phyloP scores from a whole-genome alignment of 2,113 vertebrate species.

The Siphamia tubifer region DNA sequence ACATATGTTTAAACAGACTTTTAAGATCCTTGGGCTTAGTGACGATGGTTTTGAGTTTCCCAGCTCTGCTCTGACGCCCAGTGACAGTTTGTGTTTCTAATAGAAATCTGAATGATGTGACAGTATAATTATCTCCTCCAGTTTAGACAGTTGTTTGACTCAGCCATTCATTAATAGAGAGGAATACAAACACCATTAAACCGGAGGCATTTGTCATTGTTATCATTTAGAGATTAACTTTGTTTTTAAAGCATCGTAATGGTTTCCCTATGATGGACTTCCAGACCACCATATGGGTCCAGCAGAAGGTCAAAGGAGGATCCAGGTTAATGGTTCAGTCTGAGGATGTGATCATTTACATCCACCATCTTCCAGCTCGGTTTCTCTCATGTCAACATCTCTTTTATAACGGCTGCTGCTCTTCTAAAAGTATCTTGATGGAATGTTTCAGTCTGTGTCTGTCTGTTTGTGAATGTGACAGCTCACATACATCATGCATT shows the following conservation, averaged over 20 bases:
- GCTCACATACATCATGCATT: background rate
- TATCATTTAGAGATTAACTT: background rate
- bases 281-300: no score
- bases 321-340: no score
- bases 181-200: slow-evolving; percentile 23
- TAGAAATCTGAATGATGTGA: slow-evolving; percentile 31
- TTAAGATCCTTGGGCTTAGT: background rate
- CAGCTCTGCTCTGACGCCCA: slow-evolving; percentile 5
- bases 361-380: no score
- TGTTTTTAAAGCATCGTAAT: no score
- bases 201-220: background rate
- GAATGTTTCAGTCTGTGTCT: no score
- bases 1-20: slow-evolving; percentile 21
- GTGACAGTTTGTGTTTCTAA: slow-evolving; percentile 40
- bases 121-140: slow-evolving; percentile 13
- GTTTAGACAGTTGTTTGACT: slow-evolving; percentile 43
- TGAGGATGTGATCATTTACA: no score
- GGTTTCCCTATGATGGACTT: no score
- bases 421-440: no score
- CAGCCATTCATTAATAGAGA: background rate
- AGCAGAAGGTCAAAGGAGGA: no score
- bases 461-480: background rate
- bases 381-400: background rate
- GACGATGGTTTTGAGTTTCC: slow-evolving; percentile 42
- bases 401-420: background rate